These are phyloP conservation scores for Lagria hirta DNA, from an alignment of 2,888 invertebrate species.

Conservation along the genomic window DNA sequence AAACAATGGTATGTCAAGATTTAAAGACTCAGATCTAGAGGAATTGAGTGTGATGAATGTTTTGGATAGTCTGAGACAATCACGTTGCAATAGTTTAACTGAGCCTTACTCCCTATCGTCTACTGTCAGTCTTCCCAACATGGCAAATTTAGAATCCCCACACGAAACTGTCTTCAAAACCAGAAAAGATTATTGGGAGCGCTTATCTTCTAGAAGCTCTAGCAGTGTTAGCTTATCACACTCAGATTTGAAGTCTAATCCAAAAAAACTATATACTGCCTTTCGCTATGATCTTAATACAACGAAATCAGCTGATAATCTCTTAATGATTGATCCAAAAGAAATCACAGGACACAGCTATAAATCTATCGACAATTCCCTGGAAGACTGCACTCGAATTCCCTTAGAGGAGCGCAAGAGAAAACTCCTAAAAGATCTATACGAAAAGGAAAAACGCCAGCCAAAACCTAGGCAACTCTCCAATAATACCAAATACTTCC, in stretches of 20 bases:
- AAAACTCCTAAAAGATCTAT: constrained; percentile 33
- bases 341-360: constrained; percentile 9
- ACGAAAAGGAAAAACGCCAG: constrained; percentile 28
- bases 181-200: constrained; percentile 40
- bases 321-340: background rate
- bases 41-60: constrained; percentile 32
- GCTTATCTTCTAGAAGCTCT: constrained; percentile 31
- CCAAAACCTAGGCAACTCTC: constrained; percentile 11
- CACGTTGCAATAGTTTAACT: constrained; percentile 13
- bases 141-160: constrained; percentile 23
- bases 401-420: constrained; percentile 38
- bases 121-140: constrained; percentile 35
- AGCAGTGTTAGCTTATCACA: constrained; percentile 25
- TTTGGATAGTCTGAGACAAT: constrained; percentile 27
- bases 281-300: background rate
- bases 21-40: constrained; percentile 15
- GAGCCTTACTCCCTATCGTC: constrained; percentile 24
- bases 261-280: background rate
- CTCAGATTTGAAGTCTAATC: constrained; percentile 8
- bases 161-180: constrained; percentile 28
- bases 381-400: constrained; percentile 32
- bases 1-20: constrained; percentile 24
- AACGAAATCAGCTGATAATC: background rate
- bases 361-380: constrained; percentile 32
- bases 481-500: no score